Base-by-base conservation (phyloP, 2,888 invertebrate genomes). In the Eilema sororculum region DNA sequence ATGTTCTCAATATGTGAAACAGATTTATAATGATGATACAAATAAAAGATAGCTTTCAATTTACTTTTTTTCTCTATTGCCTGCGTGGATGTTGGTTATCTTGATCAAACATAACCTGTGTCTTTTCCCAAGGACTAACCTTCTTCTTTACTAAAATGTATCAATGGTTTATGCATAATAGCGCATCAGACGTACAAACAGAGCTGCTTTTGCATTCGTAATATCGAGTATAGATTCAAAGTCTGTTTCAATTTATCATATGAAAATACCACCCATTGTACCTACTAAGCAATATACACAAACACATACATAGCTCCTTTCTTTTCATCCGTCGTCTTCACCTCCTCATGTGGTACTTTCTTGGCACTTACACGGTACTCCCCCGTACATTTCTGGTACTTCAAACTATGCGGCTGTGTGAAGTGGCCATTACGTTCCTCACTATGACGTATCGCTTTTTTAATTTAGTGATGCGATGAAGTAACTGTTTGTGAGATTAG, bases 341-440 rank as follows among this genome's bases (percentile, higher is more conserved):
- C 41, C 65, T 67, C 73, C 72, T 80, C 68, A 52, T 68, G 66
- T 62, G 72, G 71, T 65, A 73, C 81, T 80, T 60, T 41, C 61
- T 59, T 56, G 58, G 60, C 71, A 70, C 72, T 76, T 66, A 37
- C 63, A 46, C 60, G 68, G 69, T 75, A 70, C 78, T 82, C 74
- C 68, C 71, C 59, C 30, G 58, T 73, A 70, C 78, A 77, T 52
- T 37, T 33, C 13, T 52, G 65, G 37, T 75, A 71, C 79, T 84
- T 76, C 69, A 76, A 65, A 57, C 68, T 77, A 76, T 60, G 63
- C 33, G 74, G 72, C 73, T 74, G 79, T 81, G 81, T 84, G 86
- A 80, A 88, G 87, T 85, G 85, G 82, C 87, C 88, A 87, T 88
- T 88, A 88, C 74, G 74, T 65, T 83, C 81, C 80, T 78, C 76